Percentiles rank a stretch among this genome's conserved stretches.
These are phyloP conservation scores for Bujurquina vittata DNA, from an alignment of 2,113 vertebrate species.

Conservation along the genomic window DNA sequence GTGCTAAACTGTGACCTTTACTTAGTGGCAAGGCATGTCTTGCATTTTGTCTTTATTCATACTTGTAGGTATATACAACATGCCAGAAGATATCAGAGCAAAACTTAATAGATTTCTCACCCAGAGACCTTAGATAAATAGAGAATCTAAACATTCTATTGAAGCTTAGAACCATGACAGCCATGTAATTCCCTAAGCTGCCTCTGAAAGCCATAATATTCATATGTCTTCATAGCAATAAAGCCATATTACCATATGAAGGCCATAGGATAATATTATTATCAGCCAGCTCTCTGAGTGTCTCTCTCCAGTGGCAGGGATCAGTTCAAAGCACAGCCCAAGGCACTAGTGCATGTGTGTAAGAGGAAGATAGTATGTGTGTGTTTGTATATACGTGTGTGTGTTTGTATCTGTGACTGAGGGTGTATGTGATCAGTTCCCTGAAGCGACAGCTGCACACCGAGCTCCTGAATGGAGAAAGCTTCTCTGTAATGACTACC, in stretches of 20 bases:
- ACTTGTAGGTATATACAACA: conserved; percentile 29
- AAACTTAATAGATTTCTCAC: conserved; percentile 57
- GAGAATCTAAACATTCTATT: conserved; percentile 57
- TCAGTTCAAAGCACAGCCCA: conserved; percentile 70
- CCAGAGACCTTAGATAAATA: conserved; percentile 40
- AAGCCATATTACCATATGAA: conserved; percentile 72
- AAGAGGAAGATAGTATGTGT: conserved; percentile 12
- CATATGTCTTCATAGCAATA: conserved; percentile 64
- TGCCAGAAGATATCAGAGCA: conserved; percentile 12
- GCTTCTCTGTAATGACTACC: conserved; percentile 62
- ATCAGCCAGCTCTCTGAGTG: conserved; percentile 46
- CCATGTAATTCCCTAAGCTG: conserved; percentile 70
- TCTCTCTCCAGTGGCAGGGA: conserved; percentile 56
- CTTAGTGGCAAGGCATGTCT: not conserved
- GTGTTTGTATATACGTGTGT: not conserved
- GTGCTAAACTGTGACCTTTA: conserved; percentile 17
- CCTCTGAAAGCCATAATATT: conserved; percentile 66
- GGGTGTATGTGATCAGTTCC: conserved; percentile 58
- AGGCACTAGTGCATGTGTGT: conserved; percentile 43
- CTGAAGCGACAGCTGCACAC: conserved; percentile 67
- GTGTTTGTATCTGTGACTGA: conserved; percentile 31
- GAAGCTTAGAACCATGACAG: conserved; percentile 61
- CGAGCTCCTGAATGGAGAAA: conserved; percentile 59
- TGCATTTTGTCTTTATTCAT: not conserved
- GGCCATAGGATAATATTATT: conserved; percentile 72